A percentile compares a stretch with the other conserved stretches of the same genome.
phyloP scores from a whole-genome alignment of 2,888 invertebrate species.

The Argyresthia albistria region DNA sequence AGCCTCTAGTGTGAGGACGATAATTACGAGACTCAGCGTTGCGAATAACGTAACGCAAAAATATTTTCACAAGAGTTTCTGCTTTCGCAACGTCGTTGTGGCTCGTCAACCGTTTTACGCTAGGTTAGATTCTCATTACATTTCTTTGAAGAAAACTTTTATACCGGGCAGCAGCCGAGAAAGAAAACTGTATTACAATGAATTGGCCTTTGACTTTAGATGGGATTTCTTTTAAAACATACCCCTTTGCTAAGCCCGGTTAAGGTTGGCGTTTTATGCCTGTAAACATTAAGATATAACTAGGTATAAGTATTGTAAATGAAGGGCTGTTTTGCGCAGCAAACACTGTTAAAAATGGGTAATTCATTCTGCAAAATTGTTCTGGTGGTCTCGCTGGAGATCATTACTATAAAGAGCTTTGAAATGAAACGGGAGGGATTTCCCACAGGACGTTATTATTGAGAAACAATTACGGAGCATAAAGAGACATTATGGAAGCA shows the following conservation, averaged over 20 bases:
- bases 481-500: slow-evolving; percentile 41
- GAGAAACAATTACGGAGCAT: slow-evolving; percentile 50
- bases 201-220: slow-evolving; percentile 51
- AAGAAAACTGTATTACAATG: slow-evolving; percentile 60
- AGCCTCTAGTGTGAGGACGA: slow-evolving; percentile 29
- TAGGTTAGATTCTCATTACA: slow-evolving; percentile 67
- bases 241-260: too few species aligned
- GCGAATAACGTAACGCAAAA: slow-evolving; percentile 52
- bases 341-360: too few species aligned
- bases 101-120: slow-evolving; percentile 52
- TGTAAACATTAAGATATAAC: too few species aligned
- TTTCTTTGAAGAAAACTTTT: slow-evolving; percentile 59
- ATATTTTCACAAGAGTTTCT: slow-evolving; percentile 44
- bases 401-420: too few species aligned
- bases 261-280: too few species aligned
- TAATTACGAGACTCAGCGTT: slow-evolving; percentile 25
- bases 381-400: background rate
- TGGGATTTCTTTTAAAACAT: slow-evolving; percentile 22
- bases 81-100: slow-evolving; percentile 24
- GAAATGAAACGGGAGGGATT: too few species aligned
- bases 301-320: too few species aligned
- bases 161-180: slow-evolving; percentile 43
- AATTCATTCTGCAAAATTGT: background rate
- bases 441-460: slow-evolving; percentile 21
- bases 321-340: too few species aligned